Evolutionary conservation across 2,113 vertebrate species (phyloP), one percentile per base, ranked within the genome.

Genomic region (Nycticorax nycticorax): DNA sequence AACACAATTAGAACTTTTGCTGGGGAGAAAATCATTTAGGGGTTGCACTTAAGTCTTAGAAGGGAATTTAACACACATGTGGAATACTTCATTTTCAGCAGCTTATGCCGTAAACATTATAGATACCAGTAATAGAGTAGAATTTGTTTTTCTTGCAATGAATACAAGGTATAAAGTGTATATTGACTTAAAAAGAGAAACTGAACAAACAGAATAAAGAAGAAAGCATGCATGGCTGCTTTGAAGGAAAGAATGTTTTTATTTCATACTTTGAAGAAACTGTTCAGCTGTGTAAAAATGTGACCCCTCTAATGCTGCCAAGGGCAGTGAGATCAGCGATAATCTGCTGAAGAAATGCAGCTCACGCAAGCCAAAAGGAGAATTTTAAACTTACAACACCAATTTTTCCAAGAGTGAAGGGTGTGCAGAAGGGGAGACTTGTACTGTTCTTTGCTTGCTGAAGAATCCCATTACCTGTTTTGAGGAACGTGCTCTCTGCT

Each of bases 261-360:
- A 96, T 95, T 97, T 97, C 91, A 72, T 94, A 92, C 96, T 97
- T 96, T 85, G 92, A 96, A 96, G 92, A 92, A 96, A 95, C 92
- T 94, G 91, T 95, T 96, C 94, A 96, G 84, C 95, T 2, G 59
- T 97, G 86, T 92, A 84, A 96, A 97, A 97, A 92, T 96, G 92
- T 97, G 95, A 97, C 92, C 94, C 73, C 84, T 95, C 88, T 96
- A 96, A 96, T 95, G 95, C 92, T 93, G 86, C 95, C 95, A 97
- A 95, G 97, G 91, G 94, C 95, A 88, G 88, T 87, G 89, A 95
- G 95, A 97, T 95, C 88, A 92, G 94, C 83, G 73, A 96, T 93
- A 96, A 97, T 96, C 95, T 93, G 80, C 83, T 87, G 89, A 79
- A 91, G 92, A 97, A 95, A 97, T 97, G 91, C 94, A 94, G 91